Evolutionary conservation across 2,797 vertebrate genomes (phyloP).

Genomic region (Myoxocephalus aenaeus): DNA sequence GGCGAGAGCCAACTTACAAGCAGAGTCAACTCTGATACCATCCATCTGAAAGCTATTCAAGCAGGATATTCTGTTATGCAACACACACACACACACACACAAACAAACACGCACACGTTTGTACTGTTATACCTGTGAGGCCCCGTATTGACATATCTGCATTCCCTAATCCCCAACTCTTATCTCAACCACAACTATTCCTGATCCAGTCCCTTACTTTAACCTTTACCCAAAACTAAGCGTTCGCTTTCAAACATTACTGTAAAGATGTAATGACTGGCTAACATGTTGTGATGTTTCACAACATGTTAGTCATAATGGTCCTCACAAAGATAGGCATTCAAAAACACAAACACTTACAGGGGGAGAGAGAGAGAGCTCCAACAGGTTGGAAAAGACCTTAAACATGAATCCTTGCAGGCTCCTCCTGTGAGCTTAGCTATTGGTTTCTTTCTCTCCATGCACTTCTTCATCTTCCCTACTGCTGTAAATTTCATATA

Average conservation of each 20-base stretch:
- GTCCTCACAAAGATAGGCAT: constrained; percentile 13
- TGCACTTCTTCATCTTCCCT: constrained; percentile 2
- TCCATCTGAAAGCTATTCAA: constrained; percentile 39
- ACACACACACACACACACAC: not conserved
- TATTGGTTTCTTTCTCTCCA: constrained; percentile 21
- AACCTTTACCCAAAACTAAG: not conserved
- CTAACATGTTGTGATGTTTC: not conserved
- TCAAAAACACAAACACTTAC: constrained; percentile 7
- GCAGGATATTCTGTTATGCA: not conserved
- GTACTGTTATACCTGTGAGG: not conserved
- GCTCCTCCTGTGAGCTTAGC: constrained; percentile 34
- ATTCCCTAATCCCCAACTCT: not conserved
- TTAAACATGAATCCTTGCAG: constrained; percentile 40
- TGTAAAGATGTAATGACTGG: not conserved
- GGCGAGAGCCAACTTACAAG: constrained; percentile 6
- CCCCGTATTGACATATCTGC: not conserved
- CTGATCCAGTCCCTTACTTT: not conserved
- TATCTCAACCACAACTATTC: not conserved
- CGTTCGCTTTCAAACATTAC: not conserved
- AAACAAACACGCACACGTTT: not conserved
- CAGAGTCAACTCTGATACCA: constrained; percentile 37
- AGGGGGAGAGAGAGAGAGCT: constrained; percentile 4
- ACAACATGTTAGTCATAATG: constrained; percentile 3
- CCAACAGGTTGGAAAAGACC: constrained; percentile 48
- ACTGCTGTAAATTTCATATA: constrained; percentile 8